Percentiles rank a stretch among this genome's conserved stretches.
Conservation (phyloP, 2,888 invertebrate genomes). For the Temnothorax rugatulus region DNA sequence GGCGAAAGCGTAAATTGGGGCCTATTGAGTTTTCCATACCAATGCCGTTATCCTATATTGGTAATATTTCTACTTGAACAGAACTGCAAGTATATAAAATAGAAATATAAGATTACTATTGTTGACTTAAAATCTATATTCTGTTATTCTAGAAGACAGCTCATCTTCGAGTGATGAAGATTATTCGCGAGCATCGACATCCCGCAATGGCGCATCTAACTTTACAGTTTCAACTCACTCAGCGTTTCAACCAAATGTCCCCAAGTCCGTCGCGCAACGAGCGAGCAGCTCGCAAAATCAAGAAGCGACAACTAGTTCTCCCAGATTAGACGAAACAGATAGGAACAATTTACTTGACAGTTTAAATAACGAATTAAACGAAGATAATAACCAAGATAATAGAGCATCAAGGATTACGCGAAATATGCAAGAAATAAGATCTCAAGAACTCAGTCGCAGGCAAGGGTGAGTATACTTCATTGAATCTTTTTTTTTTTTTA, state of each 20-base stretch:
- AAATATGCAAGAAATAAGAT: conserved; percentile 33
- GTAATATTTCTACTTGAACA: conserved; percentile 46
- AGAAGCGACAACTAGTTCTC: conserved; percentile 22
- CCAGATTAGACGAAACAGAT: conserved; percentile 19
- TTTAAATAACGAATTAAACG: conserved; percentile 39
- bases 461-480: conserved; percentile 29
- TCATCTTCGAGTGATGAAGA: conserved; percentile 80
- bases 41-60: conserved; percentile 22
- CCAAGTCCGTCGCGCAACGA: conserved; percentile 56
- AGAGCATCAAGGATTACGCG: conserved; percentile 20
- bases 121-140: not conserved
- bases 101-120: conserved; percentile 1
- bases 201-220: conserved; percentile 69
- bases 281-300: conserved; percentile 38
- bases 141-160: conserved; percentile 66
- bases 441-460: conserved; percentile 15
- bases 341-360: conserved; percentile 27
- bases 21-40: not conserved
- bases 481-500: not conserved
- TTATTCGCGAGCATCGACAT: conserved; percentile 59
- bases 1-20: conserved; percentile 66
- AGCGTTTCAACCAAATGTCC: conserved; percentile 83
- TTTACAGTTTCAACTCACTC: conserved; percentile 82
- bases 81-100: not conserved
- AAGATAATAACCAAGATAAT: conserved; percentile 18